Evolutionary conservation across 2,113 vertebrate species (phyloP).

Genomic region (Tragelaphus scriptus): DNA sequence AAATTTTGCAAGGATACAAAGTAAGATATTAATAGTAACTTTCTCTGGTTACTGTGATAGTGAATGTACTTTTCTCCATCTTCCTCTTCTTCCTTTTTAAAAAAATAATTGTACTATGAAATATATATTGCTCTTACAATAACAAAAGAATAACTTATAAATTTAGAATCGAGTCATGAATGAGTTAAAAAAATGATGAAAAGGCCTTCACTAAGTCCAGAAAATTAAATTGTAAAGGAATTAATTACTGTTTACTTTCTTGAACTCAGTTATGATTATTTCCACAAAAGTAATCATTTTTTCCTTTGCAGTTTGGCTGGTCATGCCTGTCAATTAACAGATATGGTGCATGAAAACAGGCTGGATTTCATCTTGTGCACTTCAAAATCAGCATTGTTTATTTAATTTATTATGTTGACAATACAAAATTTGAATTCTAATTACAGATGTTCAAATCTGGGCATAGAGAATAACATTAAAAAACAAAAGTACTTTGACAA

Average conservation of each 20-base stretch:
- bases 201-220: not conserved
- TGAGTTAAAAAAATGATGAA: slow-evolving; percentile 30
- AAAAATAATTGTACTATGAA: not conserved
- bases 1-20: not conserved
- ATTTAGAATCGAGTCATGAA: not conserved
- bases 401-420: not conserved
- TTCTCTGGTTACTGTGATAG: not conserved
- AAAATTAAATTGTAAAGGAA: slow-evolving; percentile 30
- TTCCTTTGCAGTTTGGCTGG: not conserved
- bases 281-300: not conserved
- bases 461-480: not conserved
- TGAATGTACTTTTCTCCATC: not conserved
- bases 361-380: not conserved
- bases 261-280: not conserved
- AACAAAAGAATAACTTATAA: not conserved
- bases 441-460: slow-evolving; percentile 3
- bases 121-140: not conserved
- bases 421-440: not conserved
- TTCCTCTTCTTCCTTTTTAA: not conserved
- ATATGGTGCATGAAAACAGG: not conserved
- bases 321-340: not conserved
- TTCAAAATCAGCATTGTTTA: slow-evolving; percentile 1
- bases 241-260: slow-evolving; percentile 28
- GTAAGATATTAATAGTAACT: not conserved
- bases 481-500: not conserved